Base-by-base conservation (phyloP, 2,113 vertebrate genomes). In the Marcusenius ussheri region DNA sequence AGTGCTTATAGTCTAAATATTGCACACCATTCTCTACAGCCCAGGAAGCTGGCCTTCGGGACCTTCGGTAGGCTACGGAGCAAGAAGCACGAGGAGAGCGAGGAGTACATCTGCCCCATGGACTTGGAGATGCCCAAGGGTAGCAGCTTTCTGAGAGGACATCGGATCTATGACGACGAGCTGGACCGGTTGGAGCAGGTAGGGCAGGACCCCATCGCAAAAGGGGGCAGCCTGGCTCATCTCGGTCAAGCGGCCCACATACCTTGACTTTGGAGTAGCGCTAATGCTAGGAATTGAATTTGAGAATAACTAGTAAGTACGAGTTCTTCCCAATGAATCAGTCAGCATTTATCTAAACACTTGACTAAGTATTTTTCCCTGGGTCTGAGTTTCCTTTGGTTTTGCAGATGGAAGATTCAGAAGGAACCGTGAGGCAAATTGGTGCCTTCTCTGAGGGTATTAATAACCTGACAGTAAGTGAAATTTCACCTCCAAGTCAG, bases 51-150 rank as follows among this genome's bases (percentile, higher is more conserved):
- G 91, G 92, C 96, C 1, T 99, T 99, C 87, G 96, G 97, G 89
- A 98, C 95, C 94, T 99, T 99, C 91, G 97, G 98, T 50, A 97
- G 95, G 88, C 93, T 99, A 92, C 96, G 97, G 90, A 99, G 97
- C 94, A 99, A 98, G 92, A 98, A 95, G 91, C 98, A 97, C 89
- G 98, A 99, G 39, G 98, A 99, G 17, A 96, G 90, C 2, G 98
- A 99, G 90, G 98, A 99, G 92, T 99, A 99, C 1, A 96, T 99
- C 47, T 99, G 98, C 93, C 98, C 98, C 0, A 99, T 99, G 98
- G 98, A 99, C 49, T 92, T 99, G 93, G 97, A 98, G 8, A 96
- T 96, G 94, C 95, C 95, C 0, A 96, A 97, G 90, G 97, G 97
- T 90, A 95, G 94, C 49, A 95, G 95, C 49, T 96, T 97, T 0